Evolutionary conservation across 2,888 invertebrate genomes (phyloP), one percentile per base, ranked within the genome.

Genomic region (Aricia artaxerxes): DNA sequence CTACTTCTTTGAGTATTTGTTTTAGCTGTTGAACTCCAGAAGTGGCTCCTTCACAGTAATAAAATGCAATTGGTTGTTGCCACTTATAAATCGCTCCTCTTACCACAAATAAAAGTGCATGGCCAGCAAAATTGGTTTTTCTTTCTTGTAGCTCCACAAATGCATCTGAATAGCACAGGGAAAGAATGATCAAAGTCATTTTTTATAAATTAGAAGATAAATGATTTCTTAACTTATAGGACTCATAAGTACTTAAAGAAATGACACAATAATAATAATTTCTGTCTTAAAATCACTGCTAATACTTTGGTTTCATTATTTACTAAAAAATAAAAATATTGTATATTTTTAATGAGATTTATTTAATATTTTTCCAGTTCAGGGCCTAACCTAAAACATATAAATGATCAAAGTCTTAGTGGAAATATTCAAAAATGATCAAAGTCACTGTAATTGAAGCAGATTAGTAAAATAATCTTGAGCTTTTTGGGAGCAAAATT

Each of bases 1-100:
- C 75, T 38, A 81, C 49, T n/a, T 78, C 73, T 40, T 73, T 78
- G 7, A 80, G 38, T 53, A 80, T 78, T 40, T 2, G 7, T 79
- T 82, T 81, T 16, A 83, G 24, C 24, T 24, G 16, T 57, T 38
- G 6, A 69, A 57, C 57, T 16, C 35, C 9, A 60, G 60, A 57
- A 73, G 79, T 80, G 38, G 73, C 38, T 16, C 82, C 80, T 79
- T 80, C 40, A 49, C 81, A 82, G 61, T 80, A 82, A 53, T 82
- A 82, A 75, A 61, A 82, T 35, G 79, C 81, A 11, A 81, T 7
- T 11, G 82, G 82, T 78, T 82, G 82, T 73, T 82, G 79, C 81
- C 80, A 81, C 82, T 82, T 61, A 79, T n/a, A 73, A 82, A 82
- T 73, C 7, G 35, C 35, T n/a, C 60, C 77, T 77, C 57, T 77